Percentiles rank a stretch among this genome's conserved stretches.
These are phyloP conservation scores for Cacatua alba DNA, from an alignment of 2,113 vertebrate species.

Conservation along the genomic window DNA sequence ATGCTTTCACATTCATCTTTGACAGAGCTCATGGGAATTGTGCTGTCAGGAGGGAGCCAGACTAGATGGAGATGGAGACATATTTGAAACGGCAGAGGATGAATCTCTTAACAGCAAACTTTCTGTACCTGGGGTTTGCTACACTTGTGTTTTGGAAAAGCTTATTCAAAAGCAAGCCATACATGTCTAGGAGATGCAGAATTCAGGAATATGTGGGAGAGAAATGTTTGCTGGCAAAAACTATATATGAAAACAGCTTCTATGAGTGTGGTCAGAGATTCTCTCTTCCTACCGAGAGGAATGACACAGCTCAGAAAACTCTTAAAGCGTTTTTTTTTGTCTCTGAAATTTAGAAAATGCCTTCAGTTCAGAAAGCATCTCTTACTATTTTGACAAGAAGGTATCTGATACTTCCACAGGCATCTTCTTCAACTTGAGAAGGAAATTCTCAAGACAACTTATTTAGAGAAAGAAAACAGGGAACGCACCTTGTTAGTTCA, in stretches of 20 bases:
- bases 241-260: neutral
- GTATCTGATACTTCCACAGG: neutral
- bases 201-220: neutral
- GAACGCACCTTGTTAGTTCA: neutral
- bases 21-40: neutral
- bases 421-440: neutral
- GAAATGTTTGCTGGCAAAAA: neutral
- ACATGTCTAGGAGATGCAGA: neutral
- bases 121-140: neutral
- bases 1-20: neutral
- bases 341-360: neutral
- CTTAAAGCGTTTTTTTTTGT: neutral
- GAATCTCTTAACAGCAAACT: neutral
- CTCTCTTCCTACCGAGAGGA: neutral
- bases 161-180: neutral
- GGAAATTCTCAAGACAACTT: neutral
- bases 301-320: neutral
- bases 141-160: neutral
- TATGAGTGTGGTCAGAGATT: neutral
- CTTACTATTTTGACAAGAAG: neutral
- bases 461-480: neutral
- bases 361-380: neutral
- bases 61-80: neutral
- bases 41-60: neutral
- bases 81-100: neutral